These are phyloP conservation scores for Anoplolepis gracilipes DNA, from an alignment of 1,140 invertebrate genomes.

Conservation along the genomic window DNA sequence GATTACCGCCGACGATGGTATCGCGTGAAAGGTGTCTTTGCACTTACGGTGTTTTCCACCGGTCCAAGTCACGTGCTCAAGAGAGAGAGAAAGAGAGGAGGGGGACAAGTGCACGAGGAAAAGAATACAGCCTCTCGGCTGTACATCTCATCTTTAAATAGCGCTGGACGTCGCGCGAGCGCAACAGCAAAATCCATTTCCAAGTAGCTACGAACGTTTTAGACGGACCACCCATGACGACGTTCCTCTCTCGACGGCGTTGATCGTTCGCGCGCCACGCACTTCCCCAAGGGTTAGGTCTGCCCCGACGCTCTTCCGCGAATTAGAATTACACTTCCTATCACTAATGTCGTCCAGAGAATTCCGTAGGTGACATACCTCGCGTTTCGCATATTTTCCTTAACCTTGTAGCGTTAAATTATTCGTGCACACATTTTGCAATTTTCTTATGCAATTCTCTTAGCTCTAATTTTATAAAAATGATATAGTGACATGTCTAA, in stretches of 20 bases:
- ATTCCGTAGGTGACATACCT: neutral
- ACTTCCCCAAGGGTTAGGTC: neutral
- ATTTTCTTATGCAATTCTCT: neutral
- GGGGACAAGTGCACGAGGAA: neutral
- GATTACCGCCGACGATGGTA: constrained; percentile 70
- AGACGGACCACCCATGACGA: constrained; percentile 71
- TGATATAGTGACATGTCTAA: no score
- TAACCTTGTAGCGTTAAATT: neutral
- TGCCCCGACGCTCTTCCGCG: constrained; percentile 1
- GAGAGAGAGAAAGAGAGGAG: neutral
- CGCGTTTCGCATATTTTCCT: neutral
- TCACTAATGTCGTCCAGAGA: neutral
- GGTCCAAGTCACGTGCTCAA: constrained; percentile 59
- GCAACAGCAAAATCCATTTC: constrained; percentile 73
- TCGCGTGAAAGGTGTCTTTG: constrained; percentile 81
- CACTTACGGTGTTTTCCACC: constrained; percentile 74
- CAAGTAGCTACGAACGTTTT: constrained; percentile 70
- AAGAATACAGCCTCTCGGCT: constrained; percentile 23
- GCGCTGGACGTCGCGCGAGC: constrained; percentile 66
- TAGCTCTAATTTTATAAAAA: neutral
- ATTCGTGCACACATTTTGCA: neutral
- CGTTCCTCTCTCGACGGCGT: constrained; percentile 28
- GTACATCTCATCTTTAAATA: constrained; percentile 75
- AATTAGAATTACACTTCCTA: constrained; percentile 57
- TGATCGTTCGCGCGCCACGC: constrained; percentile 19